A percentile compares a stretch with the other conserved stretches of the same genome.
phyloP scores from a whole-genome alignment of 2,113 vertebrate genomes.

The Saccopteryx bilineata region DNA sequence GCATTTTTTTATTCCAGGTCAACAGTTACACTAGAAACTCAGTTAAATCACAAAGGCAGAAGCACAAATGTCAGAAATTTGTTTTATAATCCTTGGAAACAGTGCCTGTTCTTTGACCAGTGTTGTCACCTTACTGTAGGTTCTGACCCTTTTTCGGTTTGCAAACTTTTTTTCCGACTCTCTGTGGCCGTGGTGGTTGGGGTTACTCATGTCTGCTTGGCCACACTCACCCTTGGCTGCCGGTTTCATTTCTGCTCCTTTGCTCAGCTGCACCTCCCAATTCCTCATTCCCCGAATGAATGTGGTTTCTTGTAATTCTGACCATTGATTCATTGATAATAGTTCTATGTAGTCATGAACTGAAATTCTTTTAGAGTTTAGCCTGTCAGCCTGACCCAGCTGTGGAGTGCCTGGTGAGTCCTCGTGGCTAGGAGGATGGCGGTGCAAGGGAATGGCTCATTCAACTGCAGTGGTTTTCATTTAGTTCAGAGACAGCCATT shows the following conservation, averaged over 20 bases:
- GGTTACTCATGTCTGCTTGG: not conserved
- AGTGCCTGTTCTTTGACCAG: rapidly evolving
- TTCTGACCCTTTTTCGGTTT: not conserved
- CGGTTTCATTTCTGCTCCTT: constrained; percentile 60
- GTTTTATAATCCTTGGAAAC: not conserved
- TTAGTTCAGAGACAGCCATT: not conserved
- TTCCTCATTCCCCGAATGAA: constrained; percentile 72
- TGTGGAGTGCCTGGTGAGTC: not conserved
- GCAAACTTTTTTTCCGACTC: not conserved
- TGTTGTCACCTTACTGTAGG: not conserved
- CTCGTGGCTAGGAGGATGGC: not conserved
- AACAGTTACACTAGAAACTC: not conserved
- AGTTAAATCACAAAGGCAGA: not conserved
- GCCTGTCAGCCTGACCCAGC: constrained; percentile 62
- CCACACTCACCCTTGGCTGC: not conserved
- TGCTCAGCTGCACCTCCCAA: constrained; percentile 21
- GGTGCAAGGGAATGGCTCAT: not conserved
- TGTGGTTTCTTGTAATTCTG: constrained; percentile 77
- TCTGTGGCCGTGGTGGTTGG: not conserved
- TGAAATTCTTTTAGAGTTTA: constrained; percentile 56
- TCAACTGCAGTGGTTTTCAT: constrained; percentile 35
- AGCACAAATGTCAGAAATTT: not conserved
- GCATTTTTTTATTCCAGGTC: not conserved
- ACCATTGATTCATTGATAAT: constrained; percentile 72
- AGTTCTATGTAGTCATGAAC: constrained; percentile 66